Percentiles rank a stretch among this genome's conserved stretches.
phyloP scores from a whole-genome alignment of 2,797 vertebrate genomes.

The Rhabdomys pumilio region DNA sequence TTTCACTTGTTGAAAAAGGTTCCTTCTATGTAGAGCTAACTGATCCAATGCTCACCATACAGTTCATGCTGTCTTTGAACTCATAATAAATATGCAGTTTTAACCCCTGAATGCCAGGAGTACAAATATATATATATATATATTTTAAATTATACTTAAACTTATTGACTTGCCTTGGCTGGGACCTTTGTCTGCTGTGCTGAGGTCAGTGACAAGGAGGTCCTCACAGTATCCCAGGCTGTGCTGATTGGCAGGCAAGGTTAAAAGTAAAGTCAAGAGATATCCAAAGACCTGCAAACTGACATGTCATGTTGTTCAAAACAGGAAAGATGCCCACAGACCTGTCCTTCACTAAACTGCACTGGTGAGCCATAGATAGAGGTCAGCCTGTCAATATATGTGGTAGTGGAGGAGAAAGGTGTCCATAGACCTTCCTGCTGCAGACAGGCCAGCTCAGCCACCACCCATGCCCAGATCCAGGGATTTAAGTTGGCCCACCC shows the following conservation, averaged over 20 bases:
- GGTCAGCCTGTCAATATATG: background rate
- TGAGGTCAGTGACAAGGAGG: background rate
- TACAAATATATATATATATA: background rate
- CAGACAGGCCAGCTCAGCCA: background rate
- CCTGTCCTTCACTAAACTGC: background rate
- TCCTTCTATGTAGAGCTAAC: background rate
- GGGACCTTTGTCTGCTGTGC: background rate
- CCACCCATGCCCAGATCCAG: background rate
- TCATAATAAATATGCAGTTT: background rate
- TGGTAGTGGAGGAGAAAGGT: background rate
- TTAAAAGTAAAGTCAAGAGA: background rate
- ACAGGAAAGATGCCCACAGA: background rate
- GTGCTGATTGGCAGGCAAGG: background rate
- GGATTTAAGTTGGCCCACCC: background rate
- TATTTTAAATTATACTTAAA: background rate
- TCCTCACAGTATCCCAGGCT: background rate
- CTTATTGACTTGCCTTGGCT: background rate
- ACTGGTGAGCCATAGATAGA: background rate
- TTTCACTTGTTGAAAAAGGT: background rate
- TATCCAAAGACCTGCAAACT: background rate
- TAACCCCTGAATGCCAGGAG: background rate
- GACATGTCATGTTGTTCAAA: background rate
- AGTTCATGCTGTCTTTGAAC: background rate
- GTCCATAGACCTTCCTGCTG: background rate
- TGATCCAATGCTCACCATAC: background rate